Percentiles rank a stretch among this genome's conserved stretches.
These are phyloP conservation scores for Rhineura floridana DNA, from an alignment of 2,113 vertebrate genomes.

Conservation along the genomic window DNA sequence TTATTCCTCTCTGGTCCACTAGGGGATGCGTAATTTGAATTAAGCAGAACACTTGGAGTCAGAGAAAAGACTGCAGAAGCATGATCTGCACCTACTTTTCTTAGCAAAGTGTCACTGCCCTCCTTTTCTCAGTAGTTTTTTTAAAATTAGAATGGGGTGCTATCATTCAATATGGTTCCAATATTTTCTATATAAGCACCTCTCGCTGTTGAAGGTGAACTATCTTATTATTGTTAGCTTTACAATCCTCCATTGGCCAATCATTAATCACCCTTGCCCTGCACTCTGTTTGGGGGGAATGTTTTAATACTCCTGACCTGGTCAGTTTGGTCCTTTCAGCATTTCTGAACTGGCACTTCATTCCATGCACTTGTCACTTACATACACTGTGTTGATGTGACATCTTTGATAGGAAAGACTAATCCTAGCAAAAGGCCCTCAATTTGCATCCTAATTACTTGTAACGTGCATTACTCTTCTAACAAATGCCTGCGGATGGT, in stretches of 20 bases:
- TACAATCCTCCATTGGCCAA: neutral
- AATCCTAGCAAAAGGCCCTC: neutral
- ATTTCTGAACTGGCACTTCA: neutral
- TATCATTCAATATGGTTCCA: neutral
- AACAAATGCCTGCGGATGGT: neutral
- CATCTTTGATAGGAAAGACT: neutral
- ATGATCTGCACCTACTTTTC: neutral
- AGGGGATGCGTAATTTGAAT: conserved; percentile 36
- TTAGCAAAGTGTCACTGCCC: neutral
- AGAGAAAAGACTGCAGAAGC: neutral
- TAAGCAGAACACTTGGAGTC: neutral
- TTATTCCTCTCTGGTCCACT: conserved; percentile 25
- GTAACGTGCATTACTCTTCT: neutral
- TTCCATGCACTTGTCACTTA: neutral
- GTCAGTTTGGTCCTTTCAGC: neutral
- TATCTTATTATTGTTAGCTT: neutral
- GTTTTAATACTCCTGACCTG: neutral
- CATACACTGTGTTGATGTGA: neutral
- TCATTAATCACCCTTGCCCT: neutral
- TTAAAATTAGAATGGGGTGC: too few relatives aligned
- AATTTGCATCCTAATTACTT: neutral
- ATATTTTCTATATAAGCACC: neutral
- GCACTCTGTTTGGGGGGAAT: neutral
- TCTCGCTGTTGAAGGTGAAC: neutral
- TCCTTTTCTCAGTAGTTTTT: too few relatives aligned